Percentiles rank a stretch among this genome's conserved stretches.
Conservation (phyloP, 2,888 invertebrate genomes). For the Drosophila quasianomalipes region DNA sequence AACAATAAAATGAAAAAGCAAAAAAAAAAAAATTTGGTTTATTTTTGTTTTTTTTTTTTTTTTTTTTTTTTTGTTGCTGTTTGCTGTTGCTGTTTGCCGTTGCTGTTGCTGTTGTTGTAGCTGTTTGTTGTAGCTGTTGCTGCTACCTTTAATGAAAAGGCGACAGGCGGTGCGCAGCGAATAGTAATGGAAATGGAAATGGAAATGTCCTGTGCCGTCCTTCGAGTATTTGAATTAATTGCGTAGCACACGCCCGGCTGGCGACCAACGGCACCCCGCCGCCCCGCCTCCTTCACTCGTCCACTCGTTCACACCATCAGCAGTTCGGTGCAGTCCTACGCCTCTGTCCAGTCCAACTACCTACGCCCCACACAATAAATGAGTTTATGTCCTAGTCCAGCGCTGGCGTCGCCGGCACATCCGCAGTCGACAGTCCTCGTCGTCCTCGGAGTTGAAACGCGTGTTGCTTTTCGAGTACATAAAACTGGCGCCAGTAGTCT, state of each 20-base stretch:
- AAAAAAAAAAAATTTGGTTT: conserved; percentile 1
- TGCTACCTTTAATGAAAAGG: conserved; percentile 55
- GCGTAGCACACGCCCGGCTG: conserved; percentile 77
- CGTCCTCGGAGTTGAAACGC: conserved; percentile 49
- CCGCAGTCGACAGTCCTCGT: conserved; percentile 40
- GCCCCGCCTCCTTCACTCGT: not conserved
- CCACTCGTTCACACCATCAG: not conserved
- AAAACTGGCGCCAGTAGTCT: conserved; percentile 78
- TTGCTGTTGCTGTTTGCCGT: conserved; percentile 13
- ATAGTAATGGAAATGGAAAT: conserved; percentile 33
- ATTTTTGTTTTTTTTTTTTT: not conserved
- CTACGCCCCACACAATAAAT: conserved; percentile 72
- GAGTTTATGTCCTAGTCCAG: conserved; percentile 77
- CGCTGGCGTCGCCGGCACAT: conserved; percentile 58
- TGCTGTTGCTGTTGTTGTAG: conserved; percentile 1
- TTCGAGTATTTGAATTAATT: conserved; percentile 79
- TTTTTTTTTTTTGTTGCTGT: not conserved
- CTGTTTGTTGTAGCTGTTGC: conserved; percentile 9
- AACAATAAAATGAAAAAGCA: conserved; percentile 43
- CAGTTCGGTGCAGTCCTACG: not conserved
- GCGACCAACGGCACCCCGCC: conserved; percentile 53
- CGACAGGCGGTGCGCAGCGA: conserved; percentile 9
- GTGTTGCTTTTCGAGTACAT: conserved; percentile 78
- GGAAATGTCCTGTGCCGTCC: conserved; percentile 69
- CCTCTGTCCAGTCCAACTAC: conserved; percentile 31